phyloP scores from a whole-genome alignment of 2,113 vertebrate genomes.

The Calyptomena viridis region DNA sequence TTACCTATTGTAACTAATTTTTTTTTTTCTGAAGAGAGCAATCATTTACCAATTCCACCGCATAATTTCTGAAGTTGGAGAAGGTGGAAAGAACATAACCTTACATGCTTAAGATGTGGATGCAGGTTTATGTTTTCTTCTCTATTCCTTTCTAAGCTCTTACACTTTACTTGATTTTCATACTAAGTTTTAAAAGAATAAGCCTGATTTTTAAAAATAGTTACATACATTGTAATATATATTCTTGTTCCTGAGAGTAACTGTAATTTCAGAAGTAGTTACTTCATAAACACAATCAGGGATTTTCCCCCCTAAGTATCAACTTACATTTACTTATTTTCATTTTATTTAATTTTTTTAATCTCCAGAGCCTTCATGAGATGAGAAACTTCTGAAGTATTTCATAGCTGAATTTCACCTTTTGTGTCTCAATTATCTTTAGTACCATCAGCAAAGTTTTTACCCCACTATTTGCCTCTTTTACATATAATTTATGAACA shows the following conservation, averaged over 20 bases:
- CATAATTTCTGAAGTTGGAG: background rate
- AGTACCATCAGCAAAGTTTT: background rate
- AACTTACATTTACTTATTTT: background rate
- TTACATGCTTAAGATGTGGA: background rate
- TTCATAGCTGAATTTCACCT: background rate
- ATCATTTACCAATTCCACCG: constrained; percentile 6
- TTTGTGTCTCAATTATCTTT: background rate
- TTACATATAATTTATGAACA: background rate
- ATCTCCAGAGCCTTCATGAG: background rate
- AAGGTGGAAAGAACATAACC: background rate
- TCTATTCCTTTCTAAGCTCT: background rate
- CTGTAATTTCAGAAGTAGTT: background rate
- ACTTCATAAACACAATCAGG: background rate
- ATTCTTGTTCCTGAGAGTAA: background rate
- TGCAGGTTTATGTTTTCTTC: background rate
- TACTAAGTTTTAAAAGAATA: background rate
- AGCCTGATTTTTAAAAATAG: background rate
- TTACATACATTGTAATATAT: background rate
- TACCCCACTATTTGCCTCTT: background rate
- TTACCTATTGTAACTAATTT: background rate
- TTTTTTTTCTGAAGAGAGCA: background rate
- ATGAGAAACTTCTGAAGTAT: background rate
- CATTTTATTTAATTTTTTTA: background rate
- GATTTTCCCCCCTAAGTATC: rapidly evolving
- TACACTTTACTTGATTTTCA: background rate